phyloP scores from a whole-genome alignment of 2,888 invertebrate genomes.

The Drosophila borborema region DNA sequence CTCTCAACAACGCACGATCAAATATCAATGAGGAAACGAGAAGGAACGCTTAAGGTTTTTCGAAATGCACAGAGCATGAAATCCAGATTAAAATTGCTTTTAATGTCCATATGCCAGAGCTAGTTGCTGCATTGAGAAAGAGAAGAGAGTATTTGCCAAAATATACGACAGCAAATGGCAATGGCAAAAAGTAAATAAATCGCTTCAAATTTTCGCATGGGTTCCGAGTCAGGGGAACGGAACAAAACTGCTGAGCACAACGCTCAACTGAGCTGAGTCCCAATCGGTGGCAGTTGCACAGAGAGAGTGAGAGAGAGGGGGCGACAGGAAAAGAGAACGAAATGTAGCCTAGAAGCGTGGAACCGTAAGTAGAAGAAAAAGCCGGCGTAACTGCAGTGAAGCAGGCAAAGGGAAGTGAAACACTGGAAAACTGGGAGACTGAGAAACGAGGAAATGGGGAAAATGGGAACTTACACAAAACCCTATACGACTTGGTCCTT shows the following conservation, averaged over 20 bases:
- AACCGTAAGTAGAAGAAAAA: conserved; percentile 52
- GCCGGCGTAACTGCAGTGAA: conserved; percentile 49
- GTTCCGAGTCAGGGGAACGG: conserved; percentile 52
- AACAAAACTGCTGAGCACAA: conserved; percentile 75
- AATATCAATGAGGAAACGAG: no score
- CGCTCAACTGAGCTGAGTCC: conserved; percentile 46
- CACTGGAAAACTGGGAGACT: conserved; percentile 4
- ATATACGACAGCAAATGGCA: conserved; percentile 46
- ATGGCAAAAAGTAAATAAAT: conserved; percentile 74
- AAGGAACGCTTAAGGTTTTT: neutral
- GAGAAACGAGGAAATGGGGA: neutral
- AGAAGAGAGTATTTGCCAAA: conserved; percentile 14
- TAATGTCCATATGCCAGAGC: conserved; percentile 67
- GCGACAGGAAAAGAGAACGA: neutral
- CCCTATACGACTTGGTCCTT: conserved; percentile 48
- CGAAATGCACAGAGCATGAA: conserved; percentile 5
- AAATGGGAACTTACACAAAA: conserved; percentile 17
- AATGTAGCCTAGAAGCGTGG: conserved; percentile 42
- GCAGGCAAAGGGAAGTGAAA: conserved; percentile 14
- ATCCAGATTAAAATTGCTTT: conserved; percentile 41
- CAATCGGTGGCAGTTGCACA: conserved; percentile 2
- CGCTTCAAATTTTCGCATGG: conserved; percentile 78
- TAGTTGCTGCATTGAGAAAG: conserved; percentile 52
- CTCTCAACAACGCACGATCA: neutral
- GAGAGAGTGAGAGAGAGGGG: neutral